These are phyloP conservation scores for Orycteropus afer DNA, from an alignment of 2,113 vertebrate species.

Conservation along the genomic window DNA sequence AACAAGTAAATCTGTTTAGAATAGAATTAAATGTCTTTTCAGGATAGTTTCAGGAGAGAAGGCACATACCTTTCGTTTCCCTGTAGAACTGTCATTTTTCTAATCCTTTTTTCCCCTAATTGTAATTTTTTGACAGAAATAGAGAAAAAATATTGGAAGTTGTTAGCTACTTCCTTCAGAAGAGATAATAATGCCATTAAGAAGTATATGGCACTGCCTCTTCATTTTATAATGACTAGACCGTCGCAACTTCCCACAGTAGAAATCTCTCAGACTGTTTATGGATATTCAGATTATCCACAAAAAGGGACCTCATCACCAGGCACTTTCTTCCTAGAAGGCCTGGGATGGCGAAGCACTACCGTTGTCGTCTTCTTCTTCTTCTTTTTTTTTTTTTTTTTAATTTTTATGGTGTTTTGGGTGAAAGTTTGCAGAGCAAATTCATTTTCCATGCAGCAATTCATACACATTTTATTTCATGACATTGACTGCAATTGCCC, in stretches of 20 bases:
- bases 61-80: background rate
- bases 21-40: background rate
- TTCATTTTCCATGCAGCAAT: too few relatives aligned
- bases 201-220: background rate
- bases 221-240: background rate
- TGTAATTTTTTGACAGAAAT: background rate
- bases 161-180: background rate
- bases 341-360: background rate
- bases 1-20: background rate
- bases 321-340: background rate
- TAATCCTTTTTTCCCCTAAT: background rate
- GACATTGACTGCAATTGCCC: too few relatives aligned
- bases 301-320: background rate
- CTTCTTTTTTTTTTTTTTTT: too few relatives aligned
- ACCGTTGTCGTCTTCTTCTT: too few relatives aligned
- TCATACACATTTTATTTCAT: too few relatives aligned
- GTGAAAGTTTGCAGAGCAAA: too few relatives aligned
- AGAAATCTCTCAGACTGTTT: background rate
- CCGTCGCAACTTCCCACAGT: background rate
- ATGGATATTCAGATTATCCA: background rate
- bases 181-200: background rate
- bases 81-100: background rate
- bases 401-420: too few relatives aligned
- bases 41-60: background rate
- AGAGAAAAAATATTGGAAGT: conserved; percentile 15